Percentiles rank a stretch among this genome's conserved stretches.
phyloP scores from a whole-genome alignment of 2,113 vertebrate species.

The Nymphicus hollandicus region DNA sequence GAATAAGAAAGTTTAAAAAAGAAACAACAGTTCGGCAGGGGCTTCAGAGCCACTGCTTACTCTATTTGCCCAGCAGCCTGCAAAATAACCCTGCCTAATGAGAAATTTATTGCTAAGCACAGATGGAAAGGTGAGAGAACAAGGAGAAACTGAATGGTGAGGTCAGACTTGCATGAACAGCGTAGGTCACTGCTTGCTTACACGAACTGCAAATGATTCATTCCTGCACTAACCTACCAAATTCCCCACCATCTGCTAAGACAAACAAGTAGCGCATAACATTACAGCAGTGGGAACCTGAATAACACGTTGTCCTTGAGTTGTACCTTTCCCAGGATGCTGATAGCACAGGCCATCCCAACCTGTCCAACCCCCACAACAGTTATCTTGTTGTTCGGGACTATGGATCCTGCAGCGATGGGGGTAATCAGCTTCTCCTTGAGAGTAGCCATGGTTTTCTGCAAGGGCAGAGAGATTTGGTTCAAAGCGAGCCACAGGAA shows the following conservation, averaged over 20 bases:
- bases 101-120: background rate
- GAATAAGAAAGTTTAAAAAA: background rate
- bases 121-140: background rate
- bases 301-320: background rate
- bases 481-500: background rate
- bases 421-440: conserved; percentile 87
- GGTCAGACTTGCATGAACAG: background rate
- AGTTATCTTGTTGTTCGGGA: conserved; percentile 90
- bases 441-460: conserved; percentile 85
- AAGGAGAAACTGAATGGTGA: background rate
- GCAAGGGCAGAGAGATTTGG: background rate
- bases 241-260: background rate
- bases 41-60: background rate
- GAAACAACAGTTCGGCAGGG: background rate
- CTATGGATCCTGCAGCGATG: conserved; percentile 11
- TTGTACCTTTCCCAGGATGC: conserved; percentile 84
- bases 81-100: background rate
- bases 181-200: background rate
- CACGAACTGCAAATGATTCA: background rate
- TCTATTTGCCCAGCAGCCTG: background rate
- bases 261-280: background rate
- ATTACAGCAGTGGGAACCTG: accelerated
- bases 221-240: background rate
- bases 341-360: conserved; percentile 94
- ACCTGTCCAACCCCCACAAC: conserved; percentile 94